Evolutionary conservation across 2,888 invertebrate genomes (phyloP).

Genomic region (Geotrupes spiniger): DNA sequence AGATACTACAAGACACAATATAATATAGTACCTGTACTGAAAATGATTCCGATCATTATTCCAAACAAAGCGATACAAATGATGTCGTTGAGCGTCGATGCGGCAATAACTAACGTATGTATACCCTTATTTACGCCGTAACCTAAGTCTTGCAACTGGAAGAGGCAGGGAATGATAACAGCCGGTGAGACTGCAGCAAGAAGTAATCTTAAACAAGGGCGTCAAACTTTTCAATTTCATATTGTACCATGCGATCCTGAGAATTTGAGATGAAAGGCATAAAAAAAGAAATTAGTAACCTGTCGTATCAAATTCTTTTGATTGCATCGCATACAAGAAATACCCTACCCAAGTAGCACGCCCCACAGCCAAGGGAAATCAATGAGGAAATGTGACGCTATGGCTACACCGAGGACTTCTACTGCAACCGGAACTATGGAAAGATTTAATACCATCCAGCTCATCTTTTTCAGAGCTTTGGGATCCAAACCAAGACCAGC

Average conservation of each 20-base stretch:
- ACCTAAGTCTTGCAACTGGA: constrained; percentile 60
- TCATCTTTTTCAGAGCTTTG: constrained; percentile 55
- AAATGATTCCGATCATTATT: constrained; percentile 62
- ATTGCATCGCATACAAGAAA: too few relatives aligned
- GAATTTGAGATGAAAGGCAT: too few relatives aligned
- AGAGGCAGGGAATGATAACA: constrained; percentile 68
- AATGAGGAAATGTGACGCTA: constrained; percentile 55
- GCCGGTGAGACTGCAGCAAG: constrained; percentile 71
- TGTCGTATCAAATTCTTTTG: too few relatives aligned
- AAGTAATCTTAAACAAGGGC: constrained; percentile 51
- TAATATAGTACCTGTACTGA: constrained; percentile 64
- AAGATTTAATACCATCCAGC: constrained; percentile 55
- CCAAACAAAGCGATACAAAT: constrained; percentile 72
- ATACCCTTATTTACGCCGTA: constrained; percentile 72
- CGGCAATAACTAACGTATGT: constrained; percentile 69
- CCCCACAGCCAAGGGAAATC: constrained; percentile 63
- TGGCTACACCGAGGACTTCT: constrained; percentile 55
- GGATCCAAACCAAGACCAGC: constrained; percentile 66
- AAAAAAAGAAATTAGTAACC: too few relatives aligned
- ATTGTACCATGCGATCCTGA: constrained; percentile 26
- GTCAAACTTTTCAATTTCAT: constrained; percentile 35
- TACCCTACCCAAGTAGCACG: constrained; percentile 52
- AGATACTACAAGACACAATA: too few relatives aligned
- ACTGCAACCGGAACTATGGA: constrained; percentile 59
- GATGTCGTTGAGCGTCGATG: constrained; percentile 72